Conservation (phyloP, 2,113 vertebrate genomes). For the human (Homo sapiens) region DNA sequence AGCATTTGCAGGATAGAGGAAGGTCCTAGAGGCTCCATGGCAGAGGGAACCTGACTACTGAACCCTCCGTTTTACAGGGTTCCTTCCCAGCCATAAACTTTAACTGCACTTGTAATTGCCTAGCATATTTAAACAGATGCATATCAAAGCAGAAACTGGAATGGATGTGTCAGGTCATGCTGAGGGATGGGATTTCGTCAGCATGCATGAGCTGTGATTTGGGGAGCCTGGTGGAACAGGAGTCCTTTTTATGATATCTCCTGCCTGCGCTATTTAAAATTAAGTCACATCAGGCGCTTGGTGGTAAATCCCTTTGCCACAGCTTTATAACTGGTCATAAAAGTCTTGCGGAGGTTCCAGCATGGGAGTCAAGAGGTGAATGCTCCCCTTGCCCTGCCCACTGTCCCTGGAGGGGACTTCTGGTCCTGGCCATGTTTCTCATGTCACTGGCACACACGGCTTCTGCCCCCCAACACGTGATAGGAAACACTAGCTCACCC, state of each 20-base stretch:
- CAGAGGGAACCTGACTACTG: background rate
- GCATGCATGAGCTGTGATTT: background rate
- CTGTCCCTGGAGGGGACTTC: background rate
- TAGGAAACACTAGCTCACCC: background rate
- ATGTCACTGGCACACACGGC: background rate
- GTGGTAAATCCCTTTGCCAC: background rate
- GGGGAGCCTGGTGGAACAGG: background rate
- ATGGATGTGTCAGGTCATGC: background rate
- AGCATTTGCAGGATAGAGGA: background rate
- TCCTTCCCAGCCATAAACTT: constrained; percentile 60
- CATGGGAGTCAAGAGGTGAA: background rate
- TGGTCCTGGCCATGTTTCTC: background rate
- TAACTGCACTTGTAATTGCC: constrained; percentile 64
- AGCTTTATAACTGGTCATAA: accelerated
- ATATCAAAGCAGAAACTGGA: constrained; percentile 61
- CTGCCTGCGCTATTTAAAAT: background rate
- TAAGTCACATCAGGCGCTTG: background rate
- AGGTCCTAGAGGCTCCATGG: constrained; percentile 24
- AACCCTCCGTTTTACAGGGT: background rate
- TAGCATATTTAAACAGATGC: constrained; percentile 63
- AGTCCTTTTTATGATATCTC: background rate
- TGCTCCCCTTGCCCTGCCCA: background rate
- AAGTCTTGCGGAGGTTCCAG: accelerated
- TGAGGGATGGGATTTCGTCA: background rate
- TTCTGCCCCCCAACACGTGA: no score